Conservation (phyloP, 1,140 invertebrate genomes). For the Apis dorsata region DNA sequence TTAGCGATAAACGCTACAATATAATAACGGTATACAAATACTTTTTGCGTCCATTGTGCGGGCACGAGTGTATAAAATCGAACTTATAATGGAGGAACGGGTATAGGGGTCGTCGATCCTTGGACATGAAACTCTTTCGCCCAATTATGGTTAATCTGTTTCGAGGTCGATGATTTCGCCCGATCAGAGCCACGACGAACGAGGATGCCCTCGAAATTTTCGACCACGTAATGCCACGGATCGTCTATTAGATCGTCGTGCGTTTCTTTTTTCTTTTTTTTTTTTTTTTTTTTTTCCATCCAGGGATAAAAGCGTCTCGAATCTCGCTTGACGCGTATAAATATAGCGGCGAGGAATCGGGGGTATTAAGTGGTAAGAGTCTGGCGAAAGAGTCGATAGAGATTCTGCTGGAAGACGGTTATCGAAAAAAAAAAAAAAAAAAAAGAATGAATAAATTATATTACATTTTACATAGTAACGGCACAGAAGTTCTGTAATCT, state of each 20-base stretch:
- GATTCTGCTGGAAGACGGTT: no score
- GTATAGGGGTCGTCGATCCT: constrained; percentile 4
- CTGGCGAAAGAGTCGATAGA: not conserved
- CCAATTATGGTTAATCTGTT: constrained; percentile 21
- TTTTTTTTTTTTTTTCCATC: not conserved
- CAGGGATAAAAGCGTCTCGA: constrained; percentile 1
- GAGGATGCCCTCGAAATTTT: constrained; percentile 8
- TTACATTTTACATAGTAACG: no score
- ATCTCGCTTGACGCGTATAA: not conserved
- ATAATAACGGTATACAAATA: no score
- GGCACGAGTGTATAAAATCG: not conserved
- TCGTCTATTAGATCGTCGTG: not conserved
- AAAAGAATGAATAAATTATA: not conserved
- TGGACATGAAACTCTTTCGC: not conserved
- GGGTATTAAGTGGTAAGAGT: not conserved
- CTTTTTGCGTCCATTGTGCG: no score
- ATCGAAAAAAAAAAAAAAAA: no score
- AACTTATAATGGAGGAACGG: constrained; percentile 4
- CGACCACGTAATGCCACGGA: not conserved
- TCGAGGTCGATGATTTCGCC: not conserved
- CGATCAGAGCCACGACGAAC: not conserved
- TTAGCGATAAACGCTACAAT: no score
- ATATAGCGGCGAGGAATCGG: not conserved
- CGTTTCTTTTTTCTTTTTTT: no score
- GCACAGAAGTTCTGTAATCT: no score